A percentile compares a stretch with the other conserved stretches of the same genome.
Evolutionary conservation across 2,797 vertebrate species (phyloP).

Genomic region (Etheostoma nigrum): DNA sequence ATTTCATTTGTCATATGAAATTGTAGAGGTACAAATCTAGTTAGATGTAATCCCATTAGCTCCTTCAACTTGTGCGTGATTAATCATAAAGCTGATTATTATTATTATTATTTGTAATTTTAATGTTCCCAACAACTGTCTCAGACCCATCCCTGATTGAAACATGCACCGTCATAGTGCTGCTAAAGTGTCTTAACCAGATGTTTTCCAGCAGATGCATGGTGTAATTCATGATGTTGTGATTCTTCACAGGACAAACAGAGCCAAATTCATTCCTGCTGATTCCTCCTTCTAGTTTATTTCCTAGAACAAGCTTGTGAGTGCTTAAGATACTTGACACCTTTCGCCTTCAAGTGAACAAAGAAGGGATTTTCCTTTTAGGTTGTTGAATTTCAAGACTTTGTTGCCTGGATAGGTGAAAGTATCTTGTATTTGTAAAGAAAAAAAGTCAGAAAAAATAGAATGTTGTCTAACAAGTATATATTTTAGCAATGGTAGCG

Average conservation of each 20-base stretch:
- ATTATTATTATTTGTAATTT: too few relatives aligned
- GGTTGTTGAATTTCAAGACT: neutral
- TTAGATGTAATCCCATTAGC: too few relatives aligned
- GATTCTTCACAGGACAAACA: neutral
- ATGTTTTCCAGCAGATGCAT: neutral
- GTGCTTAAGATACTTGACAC: neutral
- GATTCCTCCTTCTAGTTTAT: neutral
- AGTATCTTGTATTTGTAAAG: neutral
- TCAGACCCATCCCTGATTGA: neutral
- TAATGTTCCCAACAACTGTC: neutral
- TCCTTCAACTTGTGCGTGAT: too few relatives aligned
- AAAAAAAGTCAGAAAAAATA: neutral
- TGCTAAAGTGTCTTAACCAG: neutral
- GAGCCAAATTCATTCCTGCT: neutral
- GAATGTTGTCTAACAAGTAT: neutral
- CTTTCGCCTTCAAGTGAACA: neutral
- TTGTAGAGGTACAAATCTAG: too few relatives aligned
- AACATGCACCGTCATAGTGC: neutral
- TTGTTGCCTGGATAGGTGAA: neutral
- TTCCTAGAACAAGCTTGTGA: neutral
- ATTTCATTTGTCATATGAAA: too few relatives aligned
- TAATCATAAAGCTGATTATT: too few relatives aligned
- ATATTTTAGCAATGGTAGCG: constrained; percentile 1
- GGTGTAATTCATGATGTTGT: neutral
- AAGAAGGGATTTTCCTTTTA: neutral